Conservation (phyloP, 64 coral and sea anemone genomes). For the Montipora cactus region DNA sequence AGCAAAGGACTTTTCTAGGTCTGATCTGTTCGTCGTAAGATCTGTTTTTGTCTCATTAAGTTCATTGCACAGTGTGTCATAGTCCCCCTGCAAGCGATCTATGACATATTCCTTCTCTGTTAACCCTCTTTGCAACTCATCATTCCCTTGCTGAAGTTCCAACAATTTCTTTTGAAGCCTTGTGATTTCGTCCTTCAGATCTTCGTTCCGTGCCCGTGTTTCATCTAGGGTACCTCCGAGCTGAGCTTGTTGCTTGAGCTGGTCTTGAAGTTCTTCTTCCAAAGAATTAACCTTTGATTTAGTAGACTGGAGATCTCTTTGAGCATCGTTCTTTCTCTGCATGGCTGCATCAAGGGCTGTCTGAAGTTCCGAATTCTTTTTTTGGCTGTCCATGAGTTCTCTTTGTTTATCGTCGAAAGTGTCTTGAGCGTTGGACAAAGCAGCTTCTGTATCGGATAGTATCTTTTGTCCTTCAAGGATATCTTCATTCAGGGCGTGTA, state of each 20-base stretch:
- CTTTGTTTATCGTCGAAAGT: conserved; percentile 64
- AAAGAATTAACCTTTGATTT: conserved; percentile 73
- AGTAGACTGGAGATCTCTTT: conserved; percentile 74
- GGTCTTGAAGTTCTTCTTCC: conserved; percentile 86
- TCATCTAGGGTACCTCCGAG: conserved; percentile 85
- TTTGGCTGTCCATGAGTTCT: conserved; percentile 92
- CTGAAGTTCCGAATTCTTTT: conserved; percentile 89
- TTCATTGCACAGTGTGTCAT: conserved; percentile 57
- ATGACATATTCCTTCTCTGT: conserved; percentile 67
- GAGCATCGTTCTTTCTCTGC: conserved; percentile 82
- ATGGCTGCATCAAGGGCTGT: conserved; percentile 72
- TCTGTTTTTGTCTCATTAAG: conserved; percentile 70
- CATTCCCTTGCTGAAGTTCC: conserved; percentile 76
- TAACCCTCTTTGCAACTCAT: conserved; percentile 65
- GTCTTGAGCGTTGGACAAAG: conserved; percentile 75
- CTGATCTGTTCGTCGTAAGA: conserved; percentile 33
- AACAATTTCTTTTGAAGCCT: conserved; percentile 78
- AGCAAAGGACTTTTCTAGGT: conserved; percentile 61
- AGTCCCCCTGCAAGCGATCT: conserved; percentile 79
- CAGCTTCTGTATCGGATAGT: conserved; percentile 61
- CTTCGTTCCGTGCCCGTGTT: conserved; percentile 86
- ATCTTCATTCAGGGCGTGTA: conserved; percentile 82
- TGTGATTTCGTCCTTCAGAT: conserved; percentile 85
- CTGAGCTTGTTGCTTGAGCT: conserved; percentile 93
- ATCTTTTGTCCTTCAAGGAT: conserved; percentile 70